These are phyloP conservation scores for Ranitomeya imitator DNA, from an alignment of 2,113 vertebrate genomes.

Conservation along the genomic window DNA sequence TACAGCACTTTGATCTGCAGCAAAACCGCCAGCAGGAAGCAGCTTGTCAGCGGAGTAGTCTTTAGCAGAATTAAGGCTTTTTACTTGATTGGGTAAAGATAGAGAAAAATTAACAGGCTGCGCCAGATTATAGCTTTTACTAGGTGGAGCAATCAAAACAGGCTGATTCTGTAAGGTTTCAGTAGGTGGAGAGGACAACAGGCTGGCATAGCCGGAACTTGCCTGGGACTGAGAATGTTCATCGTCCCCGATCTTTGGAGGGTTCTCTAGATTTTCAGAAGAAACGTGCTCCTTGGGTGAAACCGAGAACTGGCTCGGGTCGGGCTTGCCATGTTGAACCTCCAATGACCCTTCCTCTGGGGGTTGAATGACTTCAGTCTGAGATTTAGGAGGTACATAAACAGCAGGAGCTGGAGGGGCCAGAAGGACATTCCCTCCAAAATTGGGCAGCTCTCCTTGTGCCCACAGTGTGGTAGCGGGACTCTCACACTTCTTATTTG, in stretches of 20 bases:
- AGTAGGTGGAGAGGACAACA: slow-evolving; percentile 79
- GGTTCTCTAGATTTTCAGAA: slow-evolving; percentile 94
- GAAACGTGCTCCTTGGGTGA: slow-evolving; percentile 65
- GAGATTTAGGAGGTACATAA: slow-evolving; percentile 76
- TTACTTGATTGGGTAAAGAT: slow-evolving; percentile 68
- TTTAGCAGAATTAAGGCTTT: slow-evolving; percentile 69
- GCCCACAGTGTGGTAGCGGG: slow-evolving; percentile 96
- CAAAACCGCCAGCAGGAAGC: slow-evolving; percentile 54
- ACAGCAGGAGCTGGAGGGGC: slow-evolving; percentile 90
- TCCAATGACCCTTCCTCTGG: slow-evolving; percentile 79
- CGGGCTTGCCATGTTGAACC: slow-evolving; percentile 62
- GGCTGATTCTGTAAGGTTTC: slow-evolving; percentile 84
- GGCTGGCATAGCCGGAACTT: slow-evolving; percentile 85
- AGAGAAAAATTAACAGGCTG: slow-evolving; percentile 70
- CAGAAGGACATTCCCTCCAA: slow-evolving; percentile 85
- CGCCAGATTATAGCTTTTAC: slow-evolving; percentile 81
- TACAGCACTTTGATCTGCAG: slow-evolving; percentile 60
- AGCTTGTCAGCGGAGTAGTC: slow-evolving; percentile 65
- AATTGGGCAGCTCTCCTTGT: slow-evolving; percentile 83
- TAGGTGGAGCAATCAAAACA: slow-evolving; percentile 86
- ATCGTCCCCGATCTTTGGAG: slow-evolving; percentile 85
- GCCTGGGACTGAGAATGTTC: slow-evolving; percentile 78
- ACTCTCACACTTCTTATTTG: slow-evolving; percentile 85
- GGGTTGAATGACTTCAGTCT: slow-evolving; percentile 84
- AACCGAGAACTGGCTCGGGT: slow-evolving; percentile 58